Percentiles rank a stretch among this genome's conserved stretches.
Evolutionary conservation across 2,888 invertebrate genomes (phyloP).

Genomic region (Rhimphoctona megacephalus): DNA sequence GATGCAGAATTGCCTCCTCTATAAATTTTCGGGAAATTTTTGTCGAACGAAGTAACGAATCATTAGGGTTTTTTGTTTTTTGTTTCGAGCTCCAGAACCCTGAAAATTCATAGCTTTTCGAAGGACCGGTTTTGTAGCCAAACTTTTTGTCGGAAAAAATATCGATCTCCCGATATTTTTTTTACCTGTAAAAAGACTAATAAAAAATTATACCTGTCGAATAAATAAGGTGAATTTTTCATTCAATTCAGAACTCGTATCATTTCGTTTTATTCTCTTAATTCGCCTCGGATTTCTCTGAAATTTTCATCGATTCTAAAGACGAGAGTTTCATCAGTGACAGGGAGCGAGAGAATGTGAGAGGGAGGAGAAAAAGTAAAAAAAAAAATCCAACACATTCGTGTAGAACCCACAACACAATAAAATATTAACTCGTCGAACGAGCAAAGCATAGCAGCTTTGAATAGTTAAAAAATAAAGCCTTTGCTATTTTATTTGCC

Average conservation of each 20-base stretch:
- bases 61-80: too few relatives aligned
- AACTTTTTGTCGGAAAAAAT: background rate
- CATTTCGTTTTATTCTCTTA: background rate
- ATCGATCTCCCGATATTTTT: background rate
- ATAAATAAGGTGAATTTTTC: background rate
- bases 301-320: background rate
- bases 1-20: too few relatives aligned
- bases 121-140: too few relatives aligned
- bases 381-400: constrained; percentile 25
- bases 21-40: too few relatives aligned
- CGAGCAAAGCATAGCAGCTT: background rate
- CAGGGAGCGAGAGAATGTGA: background rate
- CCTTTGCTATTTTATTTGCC: constrained; percentile 17
- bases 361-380: background rate
- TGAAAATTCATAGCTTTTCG: too few relatives aligned
- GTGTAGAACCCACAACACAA: constrained; percentile 9
- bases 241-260: background rate
- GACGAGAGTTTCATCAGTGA: background rate
- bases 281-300: background rate
- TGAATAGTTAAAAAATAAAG: constrained; percentile 58
- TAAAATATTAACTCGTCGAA: constrained; percentile 22
- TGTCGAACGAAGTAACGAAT: too few relatives aligned
- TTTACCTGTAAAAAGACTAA: background rate
- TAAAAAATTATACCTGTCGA: background rate
- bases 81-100: too few relatives aligned